These are phyloP conservation scores for Scolanthus callimorphus DNA, from an alignment of 92 coral and sea anemone genomes.

Conservation along the genomic window DNA sequence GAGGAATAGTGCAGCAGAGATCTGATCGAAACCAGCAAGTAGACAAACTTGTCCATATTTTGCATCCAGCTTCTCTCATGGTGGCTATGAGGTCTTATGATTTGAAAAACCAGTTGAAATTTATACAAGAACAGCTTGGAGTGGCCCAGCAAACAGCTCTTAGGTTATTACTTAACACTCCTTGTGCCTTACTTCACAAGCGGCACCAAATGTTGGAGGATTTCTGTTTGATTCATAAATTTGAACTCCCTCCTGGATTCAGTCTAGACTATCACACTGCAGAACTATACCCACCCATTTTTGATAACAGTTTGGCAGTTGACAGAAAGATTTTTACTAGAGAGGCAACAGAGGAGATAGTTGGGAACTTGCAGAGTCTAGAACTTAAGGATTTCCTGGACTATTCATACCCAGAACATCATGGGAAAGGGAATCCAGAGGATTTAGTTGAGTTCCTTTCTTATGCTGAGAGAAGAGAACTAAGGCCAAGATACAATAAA, in stretches of 20 bases:
- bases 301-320: constrained; percentile 11
- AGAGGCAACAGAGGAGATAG: constrained; percentile 47
- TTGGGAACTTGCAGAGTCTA: constrained; percentile 26
- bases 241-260: constrained; percentile 55
- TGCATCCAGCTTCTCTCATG: constrained; percentile 57
- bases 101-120: constrained; percentile 38
- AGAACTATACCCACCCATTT: constrained; percentile 61
- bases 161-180: constrained; percentile 52
- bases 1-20: constrained; percentile 51
- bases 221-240: constrained; percentile 59
- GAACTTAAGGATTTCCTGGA: constrained; percentile 57
- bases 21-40: constrained; percentile 9
- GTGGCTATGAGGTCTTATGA: constrained; percentile 48
- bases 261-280: constrained; percentile 76
- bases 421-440: constrained; percentile 77
- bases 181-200: constrained; percentile 54
- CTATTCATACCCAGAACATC: constrained; percentile 64
- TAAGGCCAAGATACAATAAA: constrained; percentile 69
- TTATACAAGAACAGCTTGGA: constrained; percentile 69
- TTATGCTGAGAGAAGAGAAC: constrained; percentile 65
- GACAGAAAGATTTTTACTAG: constrained; percentile 51
- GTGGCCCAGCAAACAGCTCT: constrained; percentile 70
- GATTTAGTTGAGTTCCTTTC: constrained; percentile 65
- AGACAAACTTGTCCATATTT: constrained; percentile 41
- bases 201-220: constrained; percentile 29